These are phyloP conservation scores for Druon quercuslanigerum DNA, from an alignment of 1,140 invertebrate genomes.

Conservation along the genomic window DNA sequence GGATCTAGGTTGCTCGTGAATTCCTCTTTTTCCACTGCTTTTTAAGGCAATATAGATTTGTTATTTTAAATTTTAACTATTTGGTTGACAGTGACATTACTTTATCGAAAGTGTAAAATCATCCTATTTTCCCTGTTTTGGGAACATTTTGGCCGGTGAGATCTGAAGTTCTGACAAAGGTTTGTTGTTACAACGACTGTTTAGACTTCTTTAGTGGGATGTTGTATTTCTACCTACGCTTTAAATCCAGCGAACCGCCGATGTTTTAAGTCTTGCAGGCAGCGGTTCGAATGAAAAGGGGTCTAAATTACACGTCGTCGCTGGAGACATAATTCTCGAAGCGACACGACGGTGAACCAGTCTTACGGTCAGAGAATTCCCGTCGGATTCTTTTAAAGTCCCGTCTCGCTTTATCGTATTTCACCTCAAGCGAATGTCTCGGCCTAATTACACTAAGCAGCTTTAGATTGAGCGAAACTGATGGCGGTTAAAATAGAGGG, in stretches of 20 bases:
- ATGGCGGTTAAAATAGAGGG: no score
- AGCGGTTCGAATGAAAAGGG: neutral
- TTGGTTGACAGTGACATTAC: no score
- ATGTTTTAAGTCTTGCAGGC: neutral
- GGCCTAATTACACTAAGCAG: neutral
- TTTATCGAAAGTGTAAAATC: no score
- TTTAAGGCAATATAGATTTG: no score
- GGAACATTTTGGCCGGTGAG: no score
- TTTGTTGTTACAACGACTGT: neutral
- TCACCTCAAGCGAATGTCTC: neutral
- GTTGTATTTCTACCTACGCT: neutral
- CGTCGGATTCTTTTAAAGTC: neutral
- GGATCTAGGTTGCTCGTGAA: no score
- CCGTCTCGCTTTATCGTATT: neutral
- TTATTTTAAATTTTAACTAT: no score
- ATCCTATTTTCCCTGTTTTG: no score
- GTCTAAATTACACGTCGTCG: conserved; percentile 1
- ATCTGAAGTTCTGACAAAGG: no score
- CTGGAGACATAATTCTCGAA: conserved; percentile 7
- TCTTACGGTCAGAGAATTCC: conserved; percentile 1
- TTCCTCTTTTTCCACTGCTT: no score
- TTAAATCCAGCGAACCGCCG: neutral
- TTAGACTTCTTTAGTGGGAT: conserved; percentile 12
- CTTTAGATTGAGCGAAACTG: neutral
- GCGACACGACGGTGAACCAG: neutral